These are phyloP conservation scores for Nibea albiflora DNA, from an alignment of 2,113 vertebrate species.

Conservation along the genomic window DNA sequence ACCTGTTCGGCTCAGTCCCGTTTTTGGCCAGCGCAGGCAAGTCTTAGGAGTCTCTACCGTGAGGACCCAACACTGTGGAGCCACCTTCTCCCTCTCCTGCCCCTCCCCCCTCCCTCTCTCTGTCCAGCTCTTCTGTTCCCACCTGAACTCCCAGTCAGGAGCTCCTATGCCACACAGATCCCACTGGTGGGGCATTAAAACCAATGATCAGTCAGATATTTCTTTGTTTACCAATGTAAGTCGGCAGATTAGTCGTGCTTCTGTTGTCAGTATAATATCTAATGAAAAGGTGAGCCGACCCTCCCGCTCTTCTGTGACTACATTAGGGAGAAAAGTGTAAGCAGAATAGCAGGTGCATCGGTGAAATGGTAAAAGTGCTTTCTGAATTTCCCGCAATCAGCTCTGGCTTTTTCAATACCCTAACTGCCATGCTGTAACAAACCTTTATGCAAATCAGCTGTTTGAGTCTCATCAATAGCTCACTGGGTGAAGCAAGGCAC, in stretches of 20 bases:
- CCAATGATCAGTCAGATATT: conserved; percentile 24
- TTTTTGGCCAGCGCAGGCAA: conserved; percentile 98
- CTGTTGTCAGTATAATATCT: not conserved
- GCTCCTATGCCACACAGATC: conserved; percentile 18
- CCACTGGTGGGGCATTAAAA: conserved; percentile 29
- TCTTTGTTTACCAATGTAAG: not conserved
- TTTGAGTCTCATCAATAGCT: not conserved
- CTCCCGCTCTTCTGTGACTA: conserved; percentile 14
- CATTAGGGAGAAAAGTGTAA: not conserved
- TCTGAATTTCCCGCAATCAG: not conserved
- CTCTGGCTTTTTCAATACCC: not conserved
- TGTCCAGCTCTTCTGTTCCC: conserved; percentile 13
- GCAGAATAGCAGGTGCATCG: not conserved
- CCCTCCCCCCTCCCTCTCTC: not conserved
- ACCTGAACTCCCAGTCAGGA: conserved; percentile 26
- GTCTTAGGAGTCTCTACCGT: conserved; percentile 84
- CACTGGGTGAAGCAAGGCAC: conserved; percentile 2
- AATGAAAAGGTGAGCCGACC: not conserved
- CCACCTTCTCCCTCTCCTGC: conserved; percentile 25
- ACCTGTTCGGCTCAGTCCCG: conserved; percentile 95
- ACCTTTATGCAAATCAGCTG: conserved; percentile 47
- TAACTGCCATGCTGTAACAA: conserved; percentile 10
- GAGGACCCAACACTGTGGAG: conserved; percentile 77
- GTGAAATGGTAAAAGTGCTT: conserved; percentile 12
- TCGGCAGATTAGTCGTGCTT: conserved; percentile 14